Conservation (phyloP, 2,797 vertebrate species). For the Mormyrus hasselquistii region DNA sequence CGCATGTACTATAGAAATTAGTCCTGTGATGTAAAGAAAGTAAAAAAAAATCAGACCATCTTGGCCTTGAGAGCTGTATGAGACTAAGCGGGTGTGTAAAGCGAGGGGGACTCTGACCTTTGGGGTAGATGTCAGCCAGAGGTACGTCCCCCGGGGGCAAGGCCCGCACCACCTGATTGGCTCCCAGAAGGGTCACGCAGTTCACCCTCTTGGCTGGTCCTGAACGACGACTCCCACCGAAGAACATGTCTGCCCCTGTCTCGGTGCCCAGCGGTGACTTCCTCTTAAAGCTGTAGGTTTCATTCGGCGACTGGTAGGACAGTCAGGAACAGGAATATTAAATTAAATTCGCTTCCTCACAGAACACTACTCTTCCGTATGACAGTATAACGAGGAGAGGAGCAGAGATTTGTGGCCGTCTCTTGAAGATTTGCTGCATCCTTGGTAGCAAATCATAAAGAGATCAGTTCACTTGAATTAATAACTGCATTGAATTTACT, state of each 20-base stretch:
- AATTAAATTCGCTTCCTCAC: background rate
- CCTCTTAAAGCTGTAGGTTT: slow-evolving; percentile 87
- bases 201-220: slow-evolving; percentile 67
- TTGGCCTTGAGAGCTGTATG: background rate
- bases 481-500: background rate
- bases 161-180: slow-evolving; percentile 84
- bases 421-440: background rate
- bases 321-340: slow-evolving; percentile 18
- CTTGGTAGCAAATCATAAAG: background rate
- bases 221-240: slow-evolving; percentile 59
- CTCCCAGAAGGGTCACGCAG: slow-evolving; percentile 70
- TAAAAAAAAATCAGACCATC: background rate
- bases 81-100: background rate
- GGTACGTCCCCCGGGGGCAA: slow-evolving; percentile 79
- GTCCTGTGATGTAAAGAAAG: background rate
- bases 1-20: background rate
- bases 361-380: background rate
- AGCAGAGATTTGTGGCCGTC: background rate
- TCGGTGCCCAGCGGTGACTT: slow-evolving; percentile 52
- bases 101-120: slow-evolving; percentile 66
- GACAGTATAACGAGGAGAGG: background rate
- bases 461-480: background rate
- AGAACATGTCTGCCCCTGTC: slow-evolving; percentile 54
- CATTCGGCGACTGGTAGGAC: slow-evolving; percentile 78
- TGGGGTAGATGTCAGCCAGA: slow-evolving; percentile 80